A percentile compares a stretch with the other conserved stretches of the same genome.
phyloP scores from a whole-genome alignment of 2,797 vertebrate genomes.

The Mus spretus region DNA sequence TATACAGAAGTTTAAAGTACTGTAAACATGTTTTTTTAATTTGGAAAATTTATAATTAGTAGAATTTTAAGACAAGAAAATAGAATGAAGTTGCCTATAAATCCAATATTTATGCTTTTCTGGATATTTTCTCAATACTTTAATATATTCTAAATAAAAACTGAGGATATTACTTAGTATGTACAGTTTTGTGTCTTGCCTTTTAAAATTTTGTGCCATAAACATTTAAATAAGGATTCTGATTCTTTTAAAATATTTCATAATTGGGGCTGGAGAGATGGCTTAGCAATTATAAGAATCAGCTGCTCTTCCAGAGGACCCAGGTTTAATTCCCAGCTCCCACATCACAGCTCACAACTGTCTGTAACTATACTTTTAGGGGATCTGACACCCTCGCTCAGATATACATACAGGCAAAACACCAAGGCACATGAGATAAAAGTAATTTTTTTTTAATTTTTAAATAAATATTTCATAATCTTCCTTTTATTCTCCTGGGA shows the following conservation, averaged over 20 bases:
- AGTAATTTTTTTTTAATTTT: not conserved
- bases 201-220: not conserved
- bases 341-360: not conserved
- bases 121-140: not conserved
- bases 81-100: conserved; percentile 34
- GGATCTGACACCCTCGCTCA: not conserved
- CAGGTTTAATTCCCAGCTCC: not conserved
- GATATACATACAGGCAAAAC: not conserved
- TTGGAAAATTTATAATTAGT: conserved; percentile 34
- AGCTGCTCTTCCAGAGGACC: not conserved
- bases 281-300: not conserved
- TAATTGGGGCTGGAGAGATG: not conserved
- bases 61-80: conserved; percentile 49
- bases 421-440: not conserved
- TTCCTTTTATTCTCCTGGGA: not conserved
- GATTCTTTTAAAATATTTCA: conserved; percentile 9
- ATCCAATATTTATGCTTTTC: not conserved
- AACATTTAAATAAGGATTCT: conserved; percentile 37
- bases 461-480: not conserved
- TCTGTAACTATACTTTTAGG: not conserved
- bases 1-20: not conserved
- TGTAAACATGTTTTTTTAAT: conserved; percentile 4
- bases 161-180: not conserved
- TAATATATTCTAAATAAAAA: conserved; percentile 42
- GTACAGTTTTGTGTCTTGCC: not conserved